phyloP scores from a whole-genome alignment of 1,140 invertebrate genomes.

The Phocides pigmalion region DNA sequence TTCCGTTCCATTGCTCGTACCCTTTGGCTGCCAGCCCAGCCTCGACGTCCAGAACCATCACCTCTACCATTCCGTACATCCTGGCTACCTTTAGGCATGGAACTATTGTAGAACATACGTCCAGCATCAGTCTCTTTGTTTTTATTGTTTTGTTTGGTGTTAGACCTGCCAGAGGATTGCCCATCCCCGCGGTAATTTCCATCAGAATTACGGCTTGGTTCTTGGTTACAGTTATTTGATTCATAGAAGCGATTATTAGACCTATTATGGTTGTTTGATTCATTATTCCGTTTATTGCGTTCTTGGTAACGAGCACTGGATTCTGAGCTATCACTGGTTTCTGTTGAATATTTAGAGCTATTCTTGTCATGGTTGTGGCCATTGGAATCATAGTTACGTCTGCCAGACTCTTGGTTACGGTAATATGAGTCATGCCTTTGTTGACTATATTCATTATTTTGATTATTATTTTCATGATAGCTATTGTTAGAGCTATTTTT shows the following conservation, averaged over 20 bases:
- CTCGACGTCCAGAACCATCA: slow-evolving; percentile 53
- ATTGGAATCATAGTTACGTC: slow-evolving; percentile 44
- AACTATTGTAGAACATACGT: slow-evolving; percentile 71
- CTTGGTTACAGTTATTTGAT: slow-evolving; percentile 37
- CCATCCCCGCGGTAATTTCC: slow-evolving; percentile 35
- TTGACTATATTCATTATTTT: slow-evolving; percentile 35
- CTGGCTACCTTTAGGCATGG: slow-evolving; percentile 60
- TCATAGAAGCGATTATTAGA: slow-evolving; percentile 37
- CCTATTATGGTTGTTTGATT: slow-evolving; percentile 38
- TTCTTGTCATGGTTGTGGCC: slow-evolving; percentile 47
- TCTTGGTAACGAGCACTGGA: slow-evolving; percentile 17
- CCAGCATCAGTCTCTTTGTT: slow-evolving; percentile 60
- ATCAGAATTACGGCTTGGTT: slow-evolving; percentile 28
- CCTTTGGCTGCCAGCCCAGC: slow-evolving; percentile 63
- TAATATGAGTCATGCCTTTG: slow-evolving; percentile 31
- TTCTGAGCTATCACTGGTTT: slow-evolving; percentile 23
- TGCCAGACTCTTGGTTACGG: slow-evolving; percentile 32
- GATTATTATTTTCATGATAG: slow-evolving; percentile 34
- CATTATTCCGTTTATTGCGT: slow-evolving; percentile 41
- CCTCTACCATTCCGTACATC: slow-evolving; percentile 63
- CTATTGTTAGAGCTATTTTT: slow-evolving; percentile 26
- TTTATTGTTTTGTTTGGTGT: slow-evolving; percentile 64
- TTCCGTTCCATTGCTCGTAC: slow-evolving; percentile 55
- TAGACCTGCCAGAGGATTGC: slow-evolving; percentile 47
- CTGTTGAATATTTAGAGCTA: slow-evolving; percentile 19